These are phyloP conservation scores for Clitarchus hookeri DNA, from an alignment of 2,888 invertebrate genomes.

Conservation along the genomic window DNA sequence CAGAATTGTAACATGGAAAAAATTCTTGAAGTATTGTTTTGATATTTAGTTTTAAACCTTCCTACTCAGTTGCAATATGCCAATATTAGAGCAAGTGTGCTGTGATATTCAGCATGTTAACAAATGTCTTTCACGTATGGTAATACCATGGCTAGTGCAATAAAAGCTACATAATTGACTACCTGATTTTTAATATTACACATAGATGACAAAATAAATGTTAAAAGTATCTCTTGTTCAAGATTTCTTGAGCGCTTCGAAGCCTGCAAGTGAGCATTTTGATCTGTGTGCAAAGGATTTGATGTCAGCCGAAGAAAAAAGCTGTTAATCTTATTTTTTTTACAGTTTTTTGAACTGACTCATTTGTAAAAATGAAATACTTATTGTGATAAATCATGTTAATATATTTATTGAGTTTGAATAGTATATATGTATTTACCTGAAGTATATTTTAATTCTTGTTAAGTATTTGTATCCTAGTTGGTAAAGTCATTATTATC, in stretches of 20 bases:
- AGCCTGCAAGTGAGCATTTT: neutral
- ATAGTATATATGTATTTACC: constrained; percentile 19
- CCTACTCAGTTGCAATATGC: neutral
- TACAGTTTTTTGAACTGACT: constrained; percentile 14
- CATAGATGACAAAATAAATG: neutral
- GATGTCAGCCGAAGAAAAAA: constrained; percentile 9
- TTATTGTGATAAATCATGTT: constrained; percentile 25
- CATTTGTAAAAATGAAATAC: constrained; percentile 17
- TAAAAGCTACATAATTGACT: neutral
- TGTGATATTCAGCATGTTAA: neutral
- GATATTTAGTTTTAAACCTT: neutral
- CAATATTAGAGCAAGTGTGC: neutral
- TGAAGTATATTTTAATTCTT: constrained; percentile 18
- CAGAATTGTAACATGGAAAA: neutral
- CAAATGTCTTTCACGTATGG: neutral
- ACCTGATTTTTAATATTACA: neutral
- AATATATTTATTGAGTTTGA: constrained; percentile 26
- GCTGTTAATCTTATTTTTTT: constrained; percentile 3
- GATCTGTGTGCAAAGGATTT: constrained; percentile 7
- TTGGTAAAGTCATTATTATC: constrained; percentile 2
- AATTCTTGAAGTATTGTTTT: neutral
- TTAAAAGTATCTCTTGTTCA: neutral
- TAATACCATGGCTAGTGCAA: neutral
- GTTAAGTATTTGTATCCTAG: constrained; percentile 2
- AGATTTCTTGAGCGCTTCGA: neutral